Percentiles rank a stretch among this genome's conserved stretches.
phyloP scores from a whole-genome alignment of 2,888 invertebrate genomes.

The Xestia rhomboidea region DNA sequence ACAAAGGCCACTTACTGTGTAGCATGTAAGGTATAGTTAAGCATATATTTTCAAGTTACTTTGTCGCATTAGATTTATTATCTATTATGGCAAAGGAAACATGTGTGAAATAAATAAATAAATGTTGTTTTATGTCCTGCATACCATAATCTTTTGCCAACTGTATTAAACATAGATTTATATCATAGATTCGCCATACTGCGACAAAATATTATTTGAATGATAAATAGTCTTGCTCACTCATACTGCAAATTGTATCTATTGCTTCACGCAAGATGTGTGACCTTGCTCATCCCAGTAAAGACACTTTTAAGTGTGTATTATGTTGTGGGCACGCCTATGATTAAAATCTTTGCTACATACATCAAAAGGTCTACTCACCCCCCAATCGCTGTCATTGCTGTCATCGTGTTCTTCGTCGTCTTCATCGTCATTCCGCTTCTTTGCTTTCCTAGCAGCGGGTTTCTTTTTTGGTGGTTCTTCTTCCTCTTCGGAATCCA shows the following conservation, averaged over 20 bases:
- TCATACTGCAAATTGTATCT: neutral
- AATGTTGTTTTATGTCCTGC: neutral
- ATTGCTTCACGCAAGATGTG: too few species aligned
- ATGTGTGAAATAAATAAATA: too few species aligned
- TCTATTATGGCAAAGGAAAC: too few species aligned
- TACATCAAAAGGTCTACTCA: conserved; percentile 34
- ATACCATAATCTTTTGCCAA: conserved; percentile 3
- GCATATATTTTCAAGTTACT: too few species aligned
- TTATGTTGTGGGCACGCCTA: neutral
- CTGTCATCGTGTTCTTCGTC: conserved; percentile 69
- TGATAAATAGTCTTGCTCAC: neutral
- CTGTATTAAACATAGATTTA: neutral
- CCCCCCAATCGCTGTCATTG: conserved; percentile 58
- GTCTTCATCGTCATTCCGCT: conserved; percentile 69
- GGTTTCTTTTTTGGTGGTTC: conserved; percentile 10
- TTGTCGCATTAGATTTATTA: too few species aligned
- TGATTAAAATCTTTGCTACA: neutral
- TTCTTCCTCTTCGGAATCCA: conserved; percentile 74
- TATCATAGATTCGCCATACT: neutral
- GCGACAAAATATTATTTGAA: neutral
- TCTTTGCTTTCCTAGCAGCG: conserved; percentile 30
- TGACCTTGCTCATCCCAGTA: too few species aligned
- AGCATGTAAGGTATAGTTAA: too few species aligned
- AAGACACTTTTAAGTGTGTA: too few species aligned
- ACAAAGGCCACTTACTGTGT: too few species aligned